Evolutionary conservation across 2,888 invertebrate genomes (phyloP).

Genomic region (Cheilosia vulpina): DNA sequence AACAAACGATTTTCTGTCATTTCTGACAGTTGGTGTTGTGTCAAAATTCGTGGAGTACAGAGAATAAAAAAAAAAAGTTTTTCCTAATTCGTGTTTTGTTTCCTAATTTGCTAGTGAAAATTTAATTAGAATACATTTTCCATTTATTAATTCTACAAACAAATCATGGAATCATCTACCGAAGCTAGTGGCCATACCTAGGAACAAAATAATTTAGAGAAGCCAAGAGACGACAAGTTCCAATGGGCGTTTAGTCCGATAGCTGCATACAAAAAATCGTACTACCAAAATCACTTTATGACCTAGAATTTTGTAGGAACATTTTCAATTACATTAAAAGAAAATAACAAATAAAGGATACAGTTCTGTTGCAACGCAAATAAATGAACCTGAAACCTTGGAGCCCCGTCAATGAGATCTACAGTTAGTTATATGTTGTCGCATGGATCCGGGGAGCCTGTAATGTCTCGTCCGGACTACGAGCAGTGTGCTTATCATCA

Average conservation of each 20-base stretch:
- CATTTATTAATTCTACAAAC: conserved; percentile 14
- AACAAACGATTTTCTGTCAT: conserved; percentile 26
- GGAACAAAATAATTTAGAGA: conserved; percentile 10
- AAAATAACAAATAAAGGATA: too few species aligned
- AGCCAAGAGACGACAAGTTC: neutral
- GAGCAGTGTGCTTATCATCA: too few species aligned
- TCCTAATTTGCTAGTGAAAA: conserved; percentile 63
- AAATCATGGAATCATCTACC: conserved; percentile 23
- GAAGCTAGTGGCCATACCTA: conserved; percentile 1
- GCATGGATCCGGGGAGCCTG: too few species aligned
- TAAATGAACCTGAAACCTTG: too few species aligned
- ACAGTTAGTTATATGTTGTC: too few species aligned
- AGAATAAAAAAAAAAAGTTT: conserved; percentile 32
- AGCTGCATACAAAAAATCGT: neutral
- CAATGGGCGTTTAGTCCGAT: conserved; percentile 47
- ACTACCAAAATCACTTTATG: too few species aligned
- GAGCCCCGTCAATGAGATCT: too few species aligned
- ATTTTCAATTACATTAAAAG: too few species aligned
- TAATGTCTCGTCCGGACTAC: too few species aligned
- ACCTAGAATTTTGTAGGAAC: too few species aligned
- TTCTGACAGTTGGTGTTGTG: conserved; percentile 57
- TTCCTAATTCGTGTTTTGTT: conserved; percentile 69
- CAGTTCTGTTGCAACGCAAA: too few species aligned
- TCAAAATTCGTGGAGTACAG: conserved; percentile 64
- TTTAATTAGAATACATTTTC: conserved; percentile 28